Evolutionary conservation across 1,140 invertebrate genomes (phyloP).

Genomic region (Drosophila funebris): DNA sequence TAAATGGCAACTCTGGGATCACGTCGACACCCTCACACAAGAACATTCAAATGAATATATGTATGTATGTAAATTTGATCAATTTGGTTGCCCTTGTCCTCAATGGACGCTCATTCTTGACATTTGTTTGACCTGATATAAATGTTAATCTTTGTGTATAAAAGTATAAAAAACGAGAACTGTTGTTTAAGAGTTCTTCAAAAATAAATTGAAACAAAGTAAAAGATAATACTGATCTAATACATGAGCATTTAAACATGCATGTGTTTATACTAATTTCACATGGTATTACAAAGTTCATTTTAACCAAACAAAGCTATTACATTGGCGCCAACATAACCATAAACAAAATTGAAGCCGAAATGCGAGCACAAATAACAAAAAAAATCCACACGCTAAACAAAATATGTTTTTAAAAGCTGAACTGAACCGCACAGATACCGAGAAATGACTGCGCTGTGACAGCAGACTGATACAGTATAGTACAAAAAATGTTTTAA

Average conservation of each 20-base stretch:
- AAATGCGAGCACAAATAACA: background rate
- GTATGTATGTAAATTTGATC: background rate
- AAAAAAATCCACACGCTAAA: background rate
- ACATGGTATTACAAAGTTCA: background rate
- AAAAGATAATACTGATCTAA: background rate
- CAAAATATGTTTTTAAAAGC: background rate
- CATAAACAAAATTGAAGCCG: too few species aligned
- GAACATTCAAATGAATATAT: too few species aligned
- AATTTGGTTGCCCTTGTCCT: background rate
- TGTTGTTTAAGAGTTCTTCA: background rate
- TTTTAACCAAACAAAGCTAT: background rate
- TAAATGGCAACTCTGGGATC: too few species aligned
- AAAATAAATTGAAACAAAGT: too few species aligned
- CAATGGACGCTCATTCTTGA: background rate
- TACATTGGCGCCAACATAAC: background rate
- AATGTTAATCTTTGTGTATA: background rate
- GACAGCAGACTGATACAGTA: background rate
- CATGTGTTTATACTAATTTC: background rate
- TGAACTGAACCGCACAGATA: background rate
- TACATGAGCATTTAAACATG: background rate
- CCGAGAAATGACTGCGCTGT: slow-evolving; percentile 4
- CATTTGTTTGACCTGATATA: background rate
- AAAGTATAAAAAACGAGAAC: background rate
- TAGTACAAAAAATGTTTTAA: background rate
- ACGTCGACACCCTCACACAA: too few species aligned